Evolutionary conservation across 2,797 vertebrate species (phyloP), one percentile per base, ranked within the genome.

Genomic region (Limosa lapponica): DNA sequence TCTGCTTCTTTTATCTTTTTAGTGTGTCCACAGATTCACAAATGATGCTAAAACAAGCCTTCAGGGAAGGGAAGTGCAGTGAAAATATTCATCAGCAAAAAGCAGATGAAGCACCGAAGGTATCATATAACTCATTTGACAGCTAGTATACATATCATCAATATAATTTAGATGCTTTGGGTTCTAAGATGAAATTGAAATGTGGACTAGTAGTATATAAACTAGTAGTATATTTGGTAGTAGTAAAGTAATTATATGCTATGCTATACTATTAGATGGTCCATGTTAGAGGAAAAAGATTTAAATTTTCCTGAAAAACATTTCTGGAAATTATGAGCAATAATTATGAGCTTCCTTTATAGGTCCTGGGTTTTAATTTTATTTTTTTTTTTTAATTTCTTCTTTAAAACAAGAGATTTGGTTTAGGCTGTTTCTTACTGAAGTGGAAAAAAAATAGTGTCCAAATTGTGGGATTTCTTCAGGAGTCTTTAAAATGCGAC

Each of bases 61-160:
- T 82, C 83, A 86, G n/a, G 73, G 95, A 92, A 84, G 82, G 61
- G 49, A 80, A 84, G 12, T 34, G 61, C 44, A 19, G 49, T 62
- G 95, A 91, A 97, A 96, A 30, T 87, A 64, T 61, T 96, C 57
- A 79, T 79, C 87, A 94, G 44, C 96, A 96, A 82, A 93, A 51
- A 67, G 2, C 61, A 39, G 84, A 88, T 66, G 52, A 46, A 87
- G 9, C 84, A 72, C 4, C 83, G 69, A 82, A 98, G 98, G 98
- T 98, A 98, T 79, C 22, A 0, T 78, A 30, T 75, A 79, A 69
- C 36, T 81, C 39, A 44, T 7, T 20, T 89, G 90, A 86, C 66
- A 71, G 12, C 23, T 79, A 54, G 71, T 66, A 41, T 82, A 70
- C 19, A 12, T 87, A 49, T 49, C 58, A 20, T 69, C 84, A n/a